Conservation (phyloP, 2,888 invertebrate genomes). For the Phortica magna region DNA sequence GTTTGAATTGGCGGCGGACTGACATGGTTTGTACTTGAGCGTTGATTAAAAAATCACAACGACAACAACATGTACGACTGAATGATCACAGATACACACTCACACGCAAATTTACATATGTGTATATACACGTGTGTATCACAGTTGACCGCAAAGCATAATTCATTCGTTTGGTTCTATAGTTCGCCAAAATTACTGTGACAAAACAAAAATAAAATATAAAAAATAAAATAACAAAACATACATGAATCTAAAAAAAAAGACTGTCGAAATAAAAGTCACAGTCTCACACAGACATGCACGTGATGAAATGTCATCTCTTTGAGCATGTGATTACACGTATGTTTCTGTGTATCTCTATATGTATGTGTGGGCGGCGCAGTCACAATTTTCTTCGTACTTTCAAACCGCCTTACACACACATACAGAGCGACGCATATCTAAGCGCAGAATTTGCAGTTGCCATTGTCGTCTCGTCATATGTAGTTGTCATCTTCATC, state of each 20-base stretch:
- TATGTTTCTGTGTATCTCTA: not conserved
- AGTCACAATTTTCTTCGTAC: not conserved
- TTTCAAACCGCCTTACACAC: not conserved
- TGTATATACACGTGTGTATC: not conserved
- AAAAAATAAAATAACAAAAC: not conserved
- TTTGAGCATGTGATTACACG: not conserved
- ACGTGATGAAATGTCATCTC: not conserved
- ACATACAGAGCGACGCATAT: not conserved
- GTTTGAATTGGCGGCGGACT: constrained; percentile 18
- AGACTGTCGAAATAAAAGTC: constrained; percentile 14
- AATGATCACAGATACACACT: constrained; percentile 4
- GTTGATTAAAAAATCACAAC: constrained; percentile 67
- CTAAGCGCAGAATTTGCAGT: constrained; percentile 63
- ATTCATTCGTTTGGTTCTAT: not conserved
- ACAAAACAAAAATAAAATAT: not conserved
- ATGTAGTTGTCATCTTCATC: not conserved
- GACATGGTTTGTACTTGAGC: constrained; percentile 64
- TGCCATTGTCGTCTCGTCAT: constrained; percentile 52
- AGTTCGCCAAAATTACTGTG: constrained; percentile 26
- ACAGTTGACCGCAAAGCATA: constrained; percentile 30
- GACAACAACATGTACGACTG: constrained; percentile 42
- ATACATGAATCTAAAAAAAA: too few species aligned
- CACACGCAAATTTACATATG: not conserved
- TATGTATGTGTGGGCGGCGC: not conserved
- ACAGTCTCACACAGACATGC: not conserved